phyloP scores from a whole-genome alignment of 1,140 invertebrate species.

The Microplitis demolitor region DNA sequence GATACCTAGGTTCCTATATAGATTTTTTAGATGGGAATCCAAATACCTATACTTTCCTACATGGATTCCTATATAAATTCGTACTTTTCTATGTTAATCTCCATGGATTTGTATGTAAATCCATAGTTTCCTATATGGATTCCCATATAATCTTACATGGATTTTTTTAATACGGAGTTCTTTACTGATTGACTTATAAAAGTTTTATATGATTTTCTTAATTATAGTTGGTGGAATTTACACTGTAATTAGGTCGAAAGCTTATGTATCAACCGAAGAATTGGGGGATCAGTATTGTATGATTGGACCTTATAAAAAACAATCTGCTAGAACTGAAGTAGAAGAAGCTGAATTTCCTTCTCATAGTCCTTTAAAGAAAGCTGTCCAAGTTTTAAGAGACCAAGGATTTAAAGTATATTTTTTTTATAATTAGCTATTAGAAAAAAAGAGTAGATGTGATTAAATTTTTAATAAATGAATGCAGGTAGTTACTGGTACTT shows the following conservation, averaged over 20 bases:
- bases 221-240: conserved; percentile 95
- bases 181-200: no score
- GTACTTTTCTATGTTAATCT: no score
- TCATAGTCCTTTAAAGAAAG: conserved; percentile 76
- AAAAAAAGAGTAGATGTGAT: not conserved
- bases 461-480: conserved; percentile 30
- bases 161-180: not conserved
- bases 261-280: conserved; percentile 96
- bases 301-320: conserved; percentile 93
- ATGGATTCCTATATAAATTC: no score
- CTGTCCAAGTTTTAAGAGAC: conserved; percentile 82
- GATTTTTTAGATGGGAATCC: no score
- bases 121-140: no score
- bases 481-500: conserved; percentile 89
- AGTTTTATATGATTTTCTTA: no score
- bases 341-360: conserved; percentile 88
- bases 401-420: conserved; percentile 84
- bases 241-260: conserved; percentile 98
- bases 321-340: conserved; percentile 91
- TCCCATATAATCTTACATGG: not conserved
- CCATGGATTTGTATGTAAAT: no score
- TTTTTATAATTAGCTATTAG: conserved; percentile 3
- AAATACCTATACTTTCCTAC: no score
- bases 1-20: no score
- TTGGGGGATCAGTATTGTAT: conserved; percentile 97